These are phyloP conservation scores for Boloria selene DNA, from an alignment of 2,888 invertebrate genomes.

Conservation along the genomic window DNA sequence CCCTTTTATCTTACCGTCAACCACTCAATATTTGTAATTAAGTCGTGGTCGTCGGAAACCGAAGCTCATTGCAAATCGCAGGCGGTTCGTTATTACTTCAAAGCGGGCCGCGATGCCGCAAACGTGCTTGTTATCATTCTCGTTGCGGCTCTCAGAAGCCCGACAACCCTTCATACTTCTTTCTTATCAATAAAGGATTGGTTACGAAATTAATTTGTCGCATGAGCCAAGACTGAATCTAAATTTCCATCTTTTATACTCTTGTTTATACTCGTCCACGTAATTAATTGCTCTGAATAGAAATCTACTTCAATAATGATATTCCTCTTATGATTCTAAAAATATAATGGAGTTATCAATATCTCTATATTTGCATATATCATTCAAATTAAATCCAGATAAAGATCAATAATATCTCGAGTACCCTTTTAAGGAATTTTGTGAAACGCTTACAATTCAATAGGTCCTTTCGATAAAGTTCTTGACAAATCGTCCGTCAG, in stretches of 20 bases:
- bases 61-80: slow-evolving; percentile 25
- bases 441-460: slow-evolving; percentile 29
- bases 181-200: slow-evolving; percentile 33
- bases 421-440: slow-evolving; percentile 20
- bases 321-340: background rate
- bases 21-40: slow-evolving; percentile 28
- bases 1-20: slow-evolving; percentile 12
- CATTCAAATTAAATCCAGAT: slow-evolving; percentile 16
- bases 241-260: no score
- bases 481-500: slow-evolving; percentile 22
- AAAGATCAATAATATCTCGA: background rate
- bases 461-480: slow-evolving; percentile 24
- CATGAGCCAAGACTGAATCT: slow-evolving; percentile 19
- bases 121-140: slow-evolving; percentile 30
- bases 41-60: slow-evolving; percentile 27
- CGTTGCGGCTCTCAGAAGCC: slow-evolving; percentile 32
- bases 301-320: background rate
- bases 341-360: no score
- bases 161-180: slow-evolving; percentile 21
- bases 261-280: background rate
- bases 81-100: slow-evolving; percentile 39
- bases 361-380: background rate
- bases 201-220: slow-evolving; percentile 32
- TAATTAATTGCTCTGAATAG: background rate
- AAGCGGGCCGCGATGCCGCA: slow-evolving; percentile 36